Percentiles rank a stretch among this genome's conserved stretches.
phyloP scores from a whole-genome alignment of 2,113 vertebrate species.

The Paramisgurnus dabryanus region DNA sequence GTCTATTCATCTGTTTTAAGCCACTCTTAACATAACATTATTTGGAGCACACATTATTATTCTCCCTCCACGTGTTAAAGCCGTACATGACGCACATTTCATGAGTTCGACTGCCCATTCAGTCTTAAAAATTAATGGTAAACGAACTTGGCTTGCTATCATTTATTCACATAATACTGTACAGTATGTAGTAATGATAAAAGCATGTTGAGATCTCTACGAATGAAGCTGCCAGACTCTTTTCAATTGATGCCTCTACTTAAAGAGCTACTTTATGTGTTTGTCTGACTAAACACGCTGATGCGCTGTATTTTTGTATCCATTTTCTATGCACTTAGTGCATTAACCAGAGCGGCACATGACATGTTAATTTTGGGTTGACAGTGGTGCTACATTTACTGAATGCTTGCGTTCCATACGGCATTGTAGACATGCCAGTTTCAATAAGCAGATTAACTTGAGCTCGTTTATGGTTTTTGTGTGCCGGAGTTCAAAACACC shows the following conservation, averaged over 20 bases:
- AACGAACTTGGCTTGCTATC: too few species aligned
- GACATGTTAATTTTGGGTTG: constrained; percentile 28
- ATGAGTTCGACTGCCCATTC: too few species aligned
- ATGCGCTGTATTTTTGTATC: constrained; percentile 1
- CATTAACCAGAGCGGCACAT: neutral
- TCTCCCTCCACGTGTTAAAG: too few species aligned
- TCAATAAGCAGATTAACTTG: constrained; percentile 27
- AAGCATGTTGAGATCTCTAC: neutral
- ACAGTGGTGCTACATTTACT: constrained; percentile 18
- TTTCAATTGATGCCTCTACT: neutral
- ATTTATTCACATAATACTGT: neutral
- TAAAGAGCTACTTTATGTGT: neutral
- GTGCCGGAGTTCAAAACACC: neutral
- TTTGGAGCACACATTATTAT: neutral
- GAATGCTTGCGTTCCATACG: constrained; percentile 8
- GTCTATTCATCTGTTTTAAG: too few species aligned
- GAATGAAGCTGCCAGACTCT: neutral
- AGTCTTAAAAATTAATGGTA: too few species aligned
- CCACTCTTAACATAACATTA: neutral
- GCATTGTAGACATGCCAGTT: constrained; percentile 30
- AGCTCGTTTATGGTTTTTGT: constrained; percentile 22
- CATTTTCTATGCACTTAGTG: constrained; percentile 19
- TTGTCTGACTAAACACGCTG: neutral
- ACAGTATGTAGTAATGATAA: neutral
- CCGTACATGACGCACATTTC: too few species aligned